A percentile compares a stretch with the other conserved stretches of the same genome.
These are phyloP conservation scores for Scaptomyza polygonia DNA, from an alignment of 2,888 invertebrate genomes.

Conservation along the genomic window DNA sequence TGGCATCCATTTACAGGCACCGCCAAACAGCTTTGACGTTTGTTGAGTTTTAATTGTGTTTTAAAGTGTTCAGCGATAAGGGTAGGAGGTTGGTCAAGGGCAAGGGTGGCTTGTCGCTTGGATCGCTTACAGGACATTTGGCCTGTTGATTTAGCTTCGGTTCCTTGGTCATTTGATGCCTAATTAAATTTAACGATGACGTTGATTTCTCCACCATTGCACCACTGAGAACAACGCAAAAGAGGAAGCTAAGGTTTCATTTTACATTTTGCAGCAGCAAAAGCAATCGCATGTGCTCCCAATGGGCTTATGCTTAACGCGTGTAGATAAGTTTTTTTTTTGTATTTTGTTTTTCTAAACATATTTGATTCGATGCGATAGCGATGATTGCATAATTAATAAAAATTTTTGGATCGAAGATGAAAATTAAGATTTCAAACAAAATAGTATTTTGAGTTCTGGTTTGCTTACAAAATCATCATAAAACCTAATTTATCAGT, in stretches of 20 bases:
- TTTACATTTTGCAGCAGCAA: constrained; percentile 39
- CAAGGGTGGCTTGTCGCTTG: constrained; percentile 26
- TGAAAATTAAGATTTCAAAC: too few species aligned
- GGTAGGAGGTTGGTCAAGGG: background rate
- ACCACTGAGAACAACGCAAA: background rate
- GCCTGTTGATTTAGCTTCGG: constrained; percentile 74
- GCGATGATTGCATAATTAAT: too few species aligned
- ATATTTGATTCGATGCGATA: background rate
- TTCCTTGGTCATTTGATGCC: constrained; percentile 81
- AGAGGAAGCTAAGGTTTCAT: constrained; percentile 32
- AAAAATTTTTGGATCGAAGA: too few species aligned
- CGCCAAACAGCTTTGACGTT: constrained; percentile 54
- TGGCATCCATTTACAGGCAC: constrained; percentile 65
- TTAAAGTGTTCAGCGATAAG: constrained; percentile 61
- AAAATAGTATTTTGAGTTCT: too few species aligned
- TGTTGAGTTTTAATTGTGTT: constrained; percentile 77
- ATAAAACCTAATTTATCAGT: too few species aligned
- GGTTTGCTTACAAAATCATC: too few species aligned
- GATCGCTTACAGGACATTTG: constrained; percentile 77
- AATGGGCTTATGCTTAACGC: constrained; percentile 15
- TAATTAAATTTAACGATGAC: constrained; percentile 82
- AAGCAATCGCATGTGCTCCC: constrained; percentile 35
- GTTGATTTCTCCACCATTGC: constrained; percentile 54
- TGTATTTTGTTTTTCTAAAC: constrained; percentile 1
- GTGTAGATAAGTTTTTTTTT: constrained; percentile 6